Percentiles rank a stretch among this genome's conserved stretches.
phyloP scores from a whole-genome alignment of 2,113 vertebrate genomes.

The Apteryx owenii region DNA sequence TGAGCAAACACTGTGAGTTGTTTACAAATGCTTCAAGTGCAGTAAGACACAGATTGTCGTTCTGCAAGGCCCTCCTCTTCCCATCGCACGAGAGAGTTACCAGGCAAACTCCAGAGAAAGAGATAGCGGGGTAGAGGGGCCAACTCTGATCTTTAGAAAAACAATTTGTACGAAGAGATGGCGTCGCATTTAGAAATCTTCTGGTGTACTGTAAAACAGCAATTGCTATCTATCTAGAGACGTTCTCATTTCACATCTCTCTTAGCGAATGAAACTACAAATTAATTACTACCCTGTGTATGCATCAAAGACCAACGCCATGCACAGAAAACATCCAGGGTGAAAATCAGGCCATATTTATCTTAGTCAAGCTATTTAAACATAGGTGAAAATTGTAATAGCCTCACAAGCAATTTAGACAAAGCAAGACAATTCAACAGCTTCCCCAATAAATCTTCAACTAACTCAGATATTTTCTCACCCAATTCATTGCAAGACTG shows the following conservation, averaged over 20 bases:
- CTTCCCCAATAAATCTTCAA: background rate
- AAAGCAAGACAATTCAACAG: background rate
- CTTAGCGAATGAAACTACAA: constrained; percentile 33
- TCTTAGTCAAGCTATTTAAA: constrained; percentile 42
- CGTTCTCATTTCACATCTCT: background rate
- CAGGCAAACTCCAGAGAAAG: constrained; percentile 20
- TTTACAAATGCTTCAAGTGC: constrained; percentile 57
- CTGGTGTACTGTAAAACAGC: constrained; percentile 32
- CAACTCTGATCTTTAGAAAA: constrained; percentile 30
- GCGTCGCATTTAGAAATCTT: constrained; percentile 28
- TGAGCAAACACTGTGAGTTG: constrained; percentile 60
- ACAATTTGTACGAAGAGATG: background rate
- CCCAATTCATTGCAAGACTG: background rate
- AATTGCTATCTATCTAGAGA: constrained; percentile 58
- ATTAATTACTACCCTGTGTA: constrained; percentile 65
- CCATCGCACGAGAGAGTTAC: constrained; percentile 29
- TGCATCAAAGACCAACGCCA: constrained; percentile 46
- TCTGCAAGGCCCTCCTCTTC: constrained; percentile 4
- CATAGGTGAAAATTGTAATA: background rate
- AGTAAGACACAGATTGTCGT: background rate
- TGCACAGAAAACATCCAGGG: constrained; percentile 32
- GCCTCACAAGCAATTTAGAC: background rate
- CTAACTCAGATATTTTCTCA: constrained; percentile 9
- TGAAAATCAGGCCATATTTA: constrained; percentile 39
- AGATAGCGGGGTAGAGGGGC: background rate